Percentiles rank a stretch among this genome's conserved stretches.
phyloP scores from a whole-genome alignment of 2,113 vertebrate genomes.

The Micromys minutus region DNA sequence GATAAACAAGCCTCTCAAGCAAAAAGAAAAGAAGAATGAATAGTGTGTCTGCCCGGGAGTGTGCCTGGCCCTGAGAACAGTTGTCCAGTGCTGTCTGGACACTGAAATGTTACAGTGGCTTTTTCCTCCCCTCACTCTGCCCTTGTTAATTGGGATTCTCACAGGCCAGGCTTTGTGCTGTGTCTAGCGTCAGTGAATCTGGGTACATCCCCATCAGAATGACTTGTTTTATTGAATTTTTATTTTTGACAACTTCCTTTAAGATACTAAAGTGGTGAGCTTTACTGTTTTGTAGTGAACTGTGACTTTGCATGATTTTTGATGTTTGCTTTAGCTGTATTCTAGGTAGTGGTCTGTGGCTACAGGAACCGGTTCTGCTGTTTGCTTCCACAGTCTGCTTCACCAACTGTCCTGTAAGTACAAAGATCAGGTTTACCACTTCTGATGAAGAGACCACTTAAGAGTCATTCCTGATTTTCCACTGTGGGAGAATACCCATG shows the following conservation, averaged over 20 bases:
- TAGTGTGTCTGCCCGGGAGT: conserved; percentile 80
- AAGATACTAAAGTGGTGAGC: conserved; percentile 42
- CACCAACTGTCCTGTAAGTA: conserved; percentile 1
- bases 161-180: conserved; percentile 6
- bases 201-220: not conserved
- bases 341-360: conserved; percentile 44
- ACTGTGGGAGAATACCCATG: not conserved
- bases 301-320: conserved; percentile 20
- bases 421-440: conserved; percentile 72
- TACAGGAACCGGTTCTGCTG: conserved; percentile 51
- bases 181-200: conserved; percentile 19
- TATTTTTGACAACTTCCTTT: conserved; percentile 40
- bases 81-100: conserved; percentile 66
- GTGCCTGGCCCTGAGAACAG: conserved; percentile 78
- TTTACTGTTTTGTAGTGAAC: conserved; percentile 37
- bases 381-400: conserved; percentile 57
- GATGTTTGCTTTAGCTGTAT: conserved; percentile 15
- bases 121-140: conserved; percentile 75
- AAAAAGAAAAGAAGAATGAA: conserved; percentile 99
- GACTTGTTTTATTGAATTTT: conserved; percentile 50
- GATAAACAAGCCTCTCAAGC: conserved; percentile 98
- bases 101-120: conserved; percentile 78
- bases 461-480: conserved; percentile 56
- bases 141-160: conserved; percentile 72
- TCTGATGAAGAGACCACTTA: conserved; percentile 49